phyloP scores from a whole-genome alignment of 1,140 invertebrate species.

The Bombus sylvicola region DNA sequence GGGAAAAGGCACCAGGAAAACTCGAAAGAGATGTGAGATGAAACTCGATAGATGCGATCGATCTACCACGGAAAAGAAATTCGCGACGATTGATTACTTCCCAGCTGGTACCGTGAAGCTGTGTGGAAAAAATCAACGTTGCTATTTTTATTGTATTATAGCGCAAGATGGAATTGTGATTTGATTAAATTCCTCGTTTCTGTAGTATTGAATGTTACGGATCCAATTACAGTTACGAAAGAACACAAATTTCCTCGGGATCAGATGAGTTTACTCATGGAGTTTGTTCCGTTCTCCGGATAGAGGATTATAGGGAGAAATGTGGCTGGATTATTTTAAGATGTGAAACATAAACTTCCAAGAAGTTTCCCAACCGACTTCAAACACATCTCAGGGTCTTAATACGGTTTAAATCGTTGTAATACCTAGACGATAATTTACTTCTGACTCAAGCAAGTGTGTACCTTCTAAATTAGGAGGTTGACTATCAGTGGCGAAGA shows the following conservation, averaged over 20 bases:
- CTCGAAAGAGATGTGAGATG: background rate
- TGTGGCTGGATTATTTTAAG: slow-evolving; percentile 52
- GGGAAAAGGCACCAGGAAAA: no score
- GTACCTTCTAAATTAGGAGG: background rate
- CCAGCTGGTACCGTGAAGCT: background rate
- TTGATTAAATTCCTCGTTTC: background rate
- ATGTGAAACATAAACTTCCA: slow-evolving; percentile 38
- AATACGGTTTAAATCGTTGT: slow-evolving; percentile 31
- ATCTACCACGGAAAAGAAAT: background rate
- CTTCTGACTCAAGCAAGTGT: no score
- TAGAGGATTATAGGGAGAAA: slow-evolving; percentile 46
- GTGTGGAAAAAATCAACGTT: background rate
- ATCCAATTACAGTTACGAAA: slow-evolving; percentile 41
- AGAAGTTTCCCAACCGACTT: slow-evolving; percentile 29
- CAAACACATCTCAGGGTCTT: slow-evolving; percentile 8
- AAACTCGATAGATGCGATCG: background rate
- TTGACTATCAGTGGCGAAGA: no score
- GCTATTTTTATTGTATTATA: background rate
- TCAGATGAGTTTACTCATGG: background rate
- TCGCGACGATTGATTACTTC: background rate
- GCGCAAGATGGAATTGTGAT: no score
- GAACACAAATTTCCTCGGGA: slow-evolving; percentile 9
- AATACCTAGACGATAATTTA: slow-evolving; percentile 24
- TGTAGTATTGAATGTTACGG: background rate
- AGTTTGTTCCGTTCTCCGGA: slow-evolving; percentile 13